A percentile compares a stretch with the other conserved stretches of the same genome.
Evolutionary conservation across 2,113 vertebrate species (phyloP).

Genomic region (Alosa alosa): DNA sequence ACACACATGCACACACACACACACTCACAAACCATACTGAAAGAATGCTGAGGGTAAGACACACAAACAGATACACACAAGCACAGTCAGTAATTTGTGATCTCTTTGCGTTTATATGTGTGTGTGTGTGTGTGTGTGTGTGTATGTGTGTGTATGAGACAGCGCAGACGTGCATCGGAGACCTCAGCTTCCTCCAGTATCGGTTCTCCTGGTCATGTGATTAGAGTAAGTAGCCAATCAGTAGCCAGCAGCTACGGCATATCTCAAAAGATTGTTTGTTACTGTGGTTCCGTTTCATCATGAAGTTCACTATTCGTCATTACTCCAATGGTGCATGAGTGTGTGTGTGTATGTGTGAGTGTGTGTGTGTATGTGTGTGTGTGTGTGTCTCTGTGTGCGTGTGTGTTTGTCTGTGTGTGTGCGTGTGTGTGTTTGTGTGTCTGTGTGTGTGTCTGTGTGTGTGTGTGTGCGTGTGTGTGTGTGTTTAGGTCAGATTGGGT

Average conservation of each 20-base stretch:
- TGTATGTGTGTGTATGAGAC: conserved; percentile 58
- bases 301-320: no score
- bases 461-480: conserved; percentile 40
- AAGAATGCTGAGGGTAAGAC: no score
- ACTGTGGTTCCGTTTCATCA: no score
- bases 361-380: neutral
- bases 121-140: neutral
- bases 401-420: neutral
- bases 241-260: neutral
- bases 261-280: no score
- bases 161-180: conserved; percentile 94
- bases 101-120: neutral
- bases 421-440: conserved; percentile 40
- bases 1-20: no score
- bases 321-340: neutral
- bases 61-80: no score
- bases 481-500: conserved; percentile 96
- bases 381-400: neutral
- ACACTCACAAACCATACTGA: no score
- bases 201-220: conserved; percentile 91
- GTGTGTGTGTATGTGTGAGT: neutral
- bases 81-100: no score
- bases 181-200: conserved; percentile 97
- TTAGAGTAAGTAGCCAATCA: conserved; percentile 83
- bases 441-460: conserved; percentile 50